Conservation (phyloP, 1,140 invertebrate genomes). For the Hyphantria cunea region DNA sequence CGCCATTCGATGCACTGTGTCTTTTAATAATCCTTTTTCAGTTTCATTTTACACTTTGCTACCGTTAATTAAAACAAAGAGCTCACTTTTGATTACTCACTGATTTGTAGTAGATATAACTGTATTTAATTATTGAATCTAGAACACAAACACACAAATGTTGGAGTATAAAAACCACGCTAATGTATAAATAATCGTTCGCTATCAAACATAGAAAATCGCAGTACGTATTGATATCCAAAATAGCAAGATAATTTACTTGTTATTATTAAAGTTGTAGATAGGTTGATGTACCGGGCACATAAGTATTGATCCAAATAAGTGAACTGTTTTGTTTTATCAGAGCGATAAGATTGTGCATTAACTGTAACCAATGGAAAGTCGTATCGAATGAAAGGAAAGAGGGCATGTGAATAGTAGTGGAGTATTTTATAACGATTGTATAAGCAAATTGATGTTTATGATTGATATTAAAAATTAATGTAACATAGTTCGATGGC, state of each 20-base stretch:
- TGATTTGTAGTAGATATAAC: not conserved
- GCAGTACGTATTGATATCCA: conserved; percentile 4
- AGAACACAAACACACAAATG: conserved; percentile 18
- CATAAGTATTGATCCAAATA: conserved; percentile 57
- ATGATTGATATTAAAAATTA: no score
- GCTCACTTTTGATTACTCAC: conserved; percentile 24
- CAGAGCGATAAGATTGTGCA: conserved; percentile 71
- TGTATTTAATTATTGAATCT: conserved; percentile 17
- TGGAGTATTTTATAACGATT: no score
- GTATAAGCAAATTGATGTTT: no score
- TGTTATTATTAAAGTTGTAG: conserved; percentile 2
- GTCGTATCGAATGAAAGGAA: conserved; percentile 35
- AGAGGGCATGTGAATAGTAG: conserved; percentile 20
- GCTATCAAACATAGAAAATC: not conserved
- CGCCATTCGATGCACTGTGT: conserved; percentile 60
- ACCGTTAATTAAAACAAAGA: conserved; percentile 20
- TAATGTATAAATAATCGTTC: not conserved
- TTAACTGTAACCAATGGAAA: conserved; percentile 53
- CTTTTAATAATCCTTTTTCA: conserved; percentile 31
- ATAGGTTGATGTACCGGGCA: conserved; percentile 13
- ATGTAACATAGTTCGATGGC: no score
- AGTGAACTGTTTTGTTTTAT: conserved; percentile 59
- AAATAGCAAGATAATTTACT: no score
- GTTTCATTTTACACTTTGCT: conserved; percentile 48
- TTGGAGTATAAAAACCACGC: conserved; percentile 40